Base-by-base conservation (phyloP, 2,797 vertebrate genomes). In the Chaenodraco wilsoni region DNA sequence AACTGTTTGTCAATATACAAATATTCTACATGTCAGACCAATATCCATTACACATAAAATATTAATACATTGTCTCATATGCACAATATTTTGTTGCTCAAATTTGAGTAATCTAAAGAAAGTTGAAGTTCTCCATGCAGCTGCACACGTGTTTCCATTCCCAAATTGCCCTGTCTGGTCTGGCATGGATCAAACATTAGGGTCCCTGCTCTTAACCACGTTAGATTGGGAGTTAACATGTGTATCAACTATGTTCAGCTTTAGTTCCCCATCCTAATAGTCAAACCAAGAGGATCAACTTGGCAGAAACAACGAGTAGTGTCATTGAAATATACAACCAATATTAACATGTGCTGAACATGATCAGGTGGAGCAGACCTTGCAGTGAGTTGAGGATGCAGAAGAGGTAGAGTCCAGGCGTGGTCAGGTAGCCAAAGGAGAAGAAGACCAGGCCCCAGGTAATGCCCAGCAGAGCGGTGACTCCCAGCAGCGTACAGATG, bases 331-430 rank as follows among this genome's bases (percentile, higher is more conserved):
- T 46, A 23, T 50, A 17, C 55, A 41, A 1, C 8, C 10, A 17
- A 33, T 43, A 8, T 1, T 31, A 33, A 59, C 17, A 41, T 45
- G 31, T 67, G 19, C 2, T 37, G 11, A 54, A n/a, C 3, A 46
- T 1, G 16, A 9, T 10, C 1, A 46, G 37, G 11, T 1, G 41
- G 21, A 60, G n/a, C n/a, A n/a, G 4, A 96, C 95, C 94, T 57
- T 95, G 94, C 37, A 96, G 54, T 0, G 94, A 85, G 79, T 95
- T 96, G 52, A 95, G 83, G 81, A 93, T 83, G 65, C 91, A 92
- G 87, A 96, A 96, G 60, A 93, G 56, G 66, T 95, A 95, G 67
- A 94, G 76, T 55, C 92, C 91, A 0, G 74, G 50, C 11, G 84
- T 2, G 0, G 76, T 63, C 50, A 95, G 70, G 49, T 69, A 0